These are phyloP conservation scores for Campopleginae sp. DNA, from an alignment of 2,888 invertebrate species.

Conservation along the genomic window DNA sequence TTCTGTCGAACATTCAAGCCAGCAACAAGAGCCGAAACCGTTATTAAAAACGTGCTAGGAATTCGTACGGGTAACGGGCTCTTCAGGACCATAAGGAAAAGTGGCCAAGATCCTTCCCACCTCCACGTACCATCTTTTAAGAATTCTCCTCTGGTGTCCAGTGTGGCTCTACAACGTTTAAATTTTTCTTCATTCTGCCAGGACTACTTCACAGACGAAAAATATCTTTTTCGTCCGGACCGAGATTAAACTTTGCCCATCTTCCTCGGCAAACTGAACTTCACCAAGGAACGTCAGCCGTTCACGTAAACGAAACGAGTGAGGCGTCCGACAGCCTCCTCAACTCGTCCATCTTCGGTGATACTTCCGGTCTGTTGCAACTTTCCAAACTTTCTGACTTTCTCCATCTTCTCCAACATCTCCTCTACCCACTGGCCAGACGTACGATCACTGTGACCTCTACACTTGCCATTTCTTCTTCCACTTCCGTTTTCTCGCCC, in stretches of 20 bases:
- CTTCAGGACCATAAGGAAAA: conserved; percentile 4
- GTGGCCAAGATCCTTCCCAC: neutral
- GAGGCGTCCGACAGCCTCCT: conserved; percentile 47
- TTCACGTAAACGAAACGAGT: conserved; percentile 9
- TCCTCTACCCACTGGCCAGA: conserved; percentile 33
- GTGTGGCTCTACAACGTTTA: neutral
- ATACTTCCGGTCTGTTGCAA: conserved; percentile 58
- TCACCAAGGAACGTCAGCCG: conserved; percentile 16
- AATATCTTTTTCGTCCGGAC: conserved; percentile 41
- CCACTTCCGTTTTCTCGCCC: neutral
- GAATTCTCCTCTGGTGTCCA: conserved; percentile 51
- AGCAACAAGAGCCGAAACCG: neutral
- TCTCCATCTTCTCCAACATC: conserved; percentile 18
- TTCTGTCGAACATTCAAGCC: neutral
- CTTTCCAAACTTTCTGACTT: conserved; percentile 55
- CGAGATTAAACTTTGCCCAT: conserved; percentile 64
- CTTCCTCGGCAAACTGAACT: conserved; percentile 47
- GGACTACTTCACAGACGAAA: conserved; percentile 4
- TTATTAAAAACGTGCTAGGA: conserved; percentile 69
- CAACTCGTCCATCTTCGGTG: conserved; percentile 55
- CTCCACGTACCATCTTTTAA: conserved; percentile 6
- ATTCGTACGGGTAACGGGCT: conserved; percentile 23
- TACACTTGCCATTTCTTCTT: conserved; percentile 11
- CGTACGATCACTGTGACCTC: conserved; percentile 6
- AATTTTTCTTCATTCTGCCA: neutral